These are phyloP conservation scores for Mandrillus leucophaeus DNA, from an alignment of 2,113 vertebrate species.

Conservation along the genomic window DNA sequence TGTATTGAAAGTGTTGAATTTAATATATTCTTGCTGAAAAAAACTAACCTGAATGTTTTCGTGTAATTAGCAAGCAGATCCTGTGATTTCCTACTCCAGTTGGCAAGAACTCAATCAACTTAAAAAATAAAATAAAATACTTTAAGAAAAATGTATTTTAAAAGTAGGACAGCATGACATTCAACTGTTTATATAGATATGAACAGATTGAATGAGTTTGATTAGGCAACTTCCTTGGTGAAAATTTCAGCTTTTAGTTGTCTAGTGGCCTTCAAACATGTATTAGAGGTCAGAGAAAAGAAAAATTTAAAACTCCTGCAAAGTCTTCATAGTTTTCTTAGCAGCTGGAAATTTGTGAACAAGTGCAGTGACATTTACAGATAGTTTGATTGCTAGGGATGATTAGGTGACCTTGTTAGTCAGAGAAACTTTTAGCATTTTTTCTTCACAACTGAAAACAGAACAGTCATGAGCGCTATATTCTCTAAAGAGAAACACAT, in stretches of 20 bases:
- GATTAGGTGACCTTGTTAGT: constrained; percentile 64
- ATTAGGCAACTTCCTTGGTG: constrained; percentile 55
- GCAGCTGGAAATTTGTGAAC: constrained; percentile 65
- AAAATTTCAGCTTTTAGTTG: constrained; percentile 58
- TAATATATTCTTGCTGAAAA: background rate
- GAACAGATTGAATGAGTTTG: background rate
- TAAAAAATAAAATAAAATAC: constrained; percentile 27
- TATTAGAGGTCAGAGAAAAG: constrained; percentile 67
- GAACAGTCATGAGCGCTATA: background rate
- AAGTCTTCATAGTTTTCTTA: constrained; percentile 53
- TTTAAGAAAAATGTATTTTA: constrained; percentile 7
- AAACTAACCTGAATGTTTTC: background rate
- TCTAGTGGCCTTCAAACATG: background rate
- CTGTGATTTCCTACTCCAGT: background rate
- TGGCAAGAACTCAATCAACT: background rate
- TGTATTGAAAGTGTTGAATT: background rate
- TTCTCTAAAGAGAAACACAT: background rate
- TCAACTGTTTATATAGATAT: background rate
- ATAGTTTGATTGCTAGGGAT: constrained; percentile 67
- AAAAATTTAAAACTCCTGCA: constrained; percentile 22
- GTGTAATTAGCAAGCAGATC: background rate
- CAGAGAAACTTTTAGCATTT: constrained; percentile 38
- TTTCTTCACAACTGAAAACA: constrained; percentile 31
- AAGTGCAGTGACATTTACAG: constrained; percentile 81
- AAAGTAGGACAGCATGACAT: background rate